Evolutionary conservation across 2,113 vertebrate species (phyloP).

Genomic region (Serilophus lunatus): DNA sequence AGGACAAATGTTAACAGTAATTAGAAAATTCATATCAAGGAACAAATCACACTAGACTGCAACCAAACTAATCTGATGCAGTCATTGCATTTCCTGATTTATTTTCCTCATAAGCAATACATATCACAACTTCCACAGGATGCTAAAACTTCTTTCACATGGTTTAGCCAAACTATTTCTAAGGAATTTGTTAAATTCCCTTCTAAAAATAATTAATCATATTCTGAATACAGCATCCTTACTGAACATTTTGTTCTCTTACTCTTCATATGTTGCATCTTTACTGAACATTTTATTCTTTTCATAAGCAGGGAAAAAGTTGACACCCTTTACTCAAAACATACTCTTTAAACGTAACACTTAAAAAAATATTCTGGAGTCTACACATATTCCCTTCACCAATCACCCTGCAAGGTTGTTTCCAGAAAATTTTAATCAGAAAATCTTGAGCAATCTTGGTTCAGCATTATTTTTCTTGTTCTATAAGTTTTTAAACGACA

Average conservation of each 20-base stretch:
- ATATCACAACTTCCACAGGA: neutral
- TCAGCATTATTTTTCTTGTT: neutral
- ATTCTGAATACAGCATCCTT: neutral
- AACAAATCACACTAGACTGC: neutral
- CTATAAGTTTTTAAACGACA: neutral
- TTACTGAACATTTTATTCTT: neutral
- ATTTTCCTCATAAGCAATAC: neutral
- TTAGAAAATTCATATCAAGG: neutral
- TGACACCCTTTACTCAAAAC: neutral
- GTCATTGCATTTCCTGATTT: neutral
- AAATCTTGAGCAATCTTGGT: neutral
- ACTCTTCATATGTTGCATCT: neutral
- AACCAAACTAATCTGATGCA: neutral
- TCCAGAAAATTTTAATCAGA: neutral
- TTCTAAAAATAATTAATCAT: neutral
- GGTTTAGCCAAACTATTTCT: neutral
- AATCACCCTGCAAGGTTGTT: neutral
- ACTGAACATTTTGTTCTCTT: neutral
- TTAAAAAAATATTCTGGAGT: neutral
- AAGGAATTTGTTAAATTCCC: neutral
- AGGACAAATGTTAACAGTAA: neutral
- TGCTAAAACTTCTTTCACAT: neutral
- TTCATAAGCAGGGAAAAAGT: neutral
- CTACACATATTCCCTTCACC: neutral
- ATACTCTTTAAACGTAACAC: neutral